Evolutionary conservation across 2,113 vertebrate species (phyloP), one percentile per base, ranked within the genome.

Genomic region (Pygoscelis adeliae): DNA sequence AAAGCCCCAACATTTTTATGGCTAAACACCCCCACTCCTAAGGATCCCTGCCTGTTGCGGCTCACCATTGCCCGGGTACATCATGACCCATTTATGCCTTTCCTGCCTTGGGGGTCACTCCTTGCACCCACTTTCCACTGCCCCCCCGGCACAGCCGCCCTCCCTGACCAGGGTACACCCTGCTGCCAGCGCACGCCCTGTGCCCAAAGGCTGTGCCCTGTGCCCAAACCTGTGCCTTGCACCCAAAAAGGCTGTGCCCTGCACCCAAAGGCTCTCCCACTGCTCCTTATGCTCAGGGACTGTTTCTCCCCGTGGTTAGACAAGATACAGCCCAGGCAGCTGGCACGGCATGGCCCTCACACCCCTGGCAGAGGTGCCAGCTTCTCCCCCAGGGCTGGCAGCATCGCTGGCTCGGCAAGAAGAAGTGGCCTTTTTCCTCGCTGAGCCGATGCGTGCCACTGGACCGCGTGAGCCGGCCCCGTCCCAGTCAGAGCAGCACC

Each of bases 391-490:
- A 11, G 15, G 52, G 15, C 65, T 85, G 74, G 65, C 70, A 93
- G 70, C 65, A 70, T 22, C 25, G 2, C 53, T 5, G 2, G 27
- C 40, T 71, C 3, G 0, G 27, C 52, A 20, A 21, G 34, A 46
- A 34, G 27, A 80, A 32, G 25, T 13, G 11, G 10, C 25, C 8
- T 34, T 56, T 36, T 52, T 47, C 15, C 21, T 59, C 9, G 0
- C 19, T 1, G 3, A 47, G 65, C 27, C 0, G 0, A 8, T 5
- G 2, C 18, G 15, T 63, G 66, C 62, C 47, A 11, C 55, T 0
- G 0, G 10, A 6, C 42, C 11, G 1, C 11, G 32, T 5, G 2
- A 82, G 18, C n/a, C 13, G 55, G 17, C 12, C 20, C 21, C 0
- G 0, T 52, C 55, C 36, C 9, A 2, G 15, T 23, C 29, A 20